These are phyloP conservation scores for Lithobates sylvaticus DNA, from an alignment of 2,797 vertebrate genomes.

Conservation along the genomic window DNA sequence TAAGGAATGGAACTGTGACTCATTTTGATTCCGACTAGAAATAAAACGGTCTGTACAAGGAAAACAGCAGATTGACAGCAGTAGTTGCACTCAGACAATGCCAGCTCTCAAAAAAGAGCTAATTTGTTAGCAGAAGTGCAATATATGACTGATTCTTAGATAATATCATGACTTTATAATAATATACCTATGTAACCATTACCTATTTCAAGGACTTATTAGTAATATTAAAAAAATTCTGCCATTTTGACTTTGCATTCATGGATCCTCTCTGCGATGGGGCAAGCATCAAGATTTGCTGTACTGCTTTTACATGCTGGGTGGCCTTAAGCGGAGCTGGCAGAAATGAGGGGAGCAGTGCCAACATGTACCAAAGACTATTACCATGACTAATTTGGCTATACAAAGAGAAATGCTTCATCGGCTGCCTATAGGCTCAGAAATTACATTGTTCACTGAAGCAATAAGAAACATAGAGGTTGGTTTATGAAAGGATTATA, in stretches of 20 bases:
- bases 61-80: conserved; percentile 20
- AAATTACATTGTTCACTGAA: too few relatives aligned
- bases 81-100: neutral
- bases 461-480: too few relatives aligned
- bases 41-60: conserved; percentile 38
- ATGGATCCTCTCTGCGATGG: neutral
- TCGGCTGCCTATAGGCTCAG: too few relatives aligned
- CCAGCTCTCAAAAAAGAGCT: conserved; percentile 2
- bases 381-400: too few relatives aligned
- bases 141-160: neutral
- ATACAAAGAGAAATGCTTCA: too few relatives aligned
- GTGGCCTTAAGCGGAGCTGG: too few relatives aligned
- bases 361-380: too few relatives aligned
- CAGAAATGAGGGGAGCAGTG: too few relatives aligned
- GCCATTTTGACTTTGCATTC: neutral
- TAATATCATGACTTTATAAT: neutral
- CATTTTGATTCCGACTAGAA: conserved; percentile 12
- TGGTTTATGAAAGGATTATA: too few relatives aligned
- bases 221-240: neutral
- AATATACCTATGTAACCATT: neutral
- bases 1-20: conserved; percentile 23
- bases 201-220: neutral
- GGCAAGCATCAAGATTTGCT: neutral
- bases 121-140: neutral
- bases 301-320: too few relatives aligned